Percentiles rank a stretch among this genome's conserved stretches.
Conservation (phyloP, 2,113 vertebrate species). For the Nibea coibor region DNA sequence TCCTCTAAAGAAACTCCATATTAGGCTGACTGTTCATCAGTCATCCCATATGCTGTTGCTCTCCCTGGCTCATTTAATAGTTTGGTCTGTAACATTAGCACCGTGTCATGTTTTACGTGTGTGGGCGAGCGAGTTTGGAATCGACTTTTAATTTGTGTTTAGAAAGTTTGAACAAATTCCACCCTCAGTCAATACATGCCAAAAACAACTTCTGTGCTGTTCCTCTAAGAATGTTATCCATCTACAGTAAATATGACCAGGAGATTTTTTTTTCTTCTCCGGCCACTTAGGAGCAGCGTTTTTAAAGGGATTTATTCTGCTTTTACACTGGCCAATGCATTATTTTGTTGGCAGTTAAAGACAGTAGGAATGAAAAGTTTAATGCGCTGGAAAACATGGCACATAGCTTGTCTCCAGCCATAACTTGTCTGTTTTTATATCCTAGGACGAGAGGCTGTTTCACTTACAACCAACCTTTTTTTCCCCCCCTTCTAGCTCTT, state of each 20-base stretch:
- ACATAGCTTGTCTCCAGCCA: slow-evolving; percentile 53
- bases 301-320: slow-evolving; percentile 61
- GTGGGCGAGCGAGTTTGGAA: slow-evolving; percentile 63
- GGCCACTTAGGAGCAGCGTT: slow-evolving; percentile 51
- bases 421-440: slow-evolving; percentile 69
- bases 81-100: slow-evolving; percentile 65
- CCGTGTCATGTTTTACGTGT: slow-evolving; percentile 67
- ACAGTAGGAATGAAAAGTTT: slow-evolving; percentile 37
- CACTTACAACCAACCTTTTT: slow-evolving; percentile 56
- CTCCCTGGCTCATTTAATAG: slow-evolving; percentile 68
- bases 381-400: slow-evolving; percentile 42
- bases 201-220: slow-evolving; percentile 64
- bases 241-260: slow-evolving; percentile 49
- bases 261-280: slow-evolving; percentile 33
- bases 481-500: slow-evolving; percentile 38
- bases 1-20: slow-evolving; percentile 57
- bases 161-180: slow-evolving; percentile 61
- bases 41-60: slow-evolving; percentile 63
- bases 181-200: slow-evolving; percentile 59
- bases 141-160: slow-evolving; percentile 70
- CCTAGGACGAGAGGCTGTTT: slow-evolving; percentile 66
- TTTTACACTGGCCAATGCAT: slow-evolving; percentile 41
- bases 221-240: slow-evolving; percentile 64
- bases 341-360: slow-evolving; percentile 60
- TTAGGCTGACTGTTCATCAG: slow-evolving; percentile 61